Evolutionary conservation across 2,888 invertebrate species (phyloP).

Genomic region (Brachylomia viminalis): DNA sequence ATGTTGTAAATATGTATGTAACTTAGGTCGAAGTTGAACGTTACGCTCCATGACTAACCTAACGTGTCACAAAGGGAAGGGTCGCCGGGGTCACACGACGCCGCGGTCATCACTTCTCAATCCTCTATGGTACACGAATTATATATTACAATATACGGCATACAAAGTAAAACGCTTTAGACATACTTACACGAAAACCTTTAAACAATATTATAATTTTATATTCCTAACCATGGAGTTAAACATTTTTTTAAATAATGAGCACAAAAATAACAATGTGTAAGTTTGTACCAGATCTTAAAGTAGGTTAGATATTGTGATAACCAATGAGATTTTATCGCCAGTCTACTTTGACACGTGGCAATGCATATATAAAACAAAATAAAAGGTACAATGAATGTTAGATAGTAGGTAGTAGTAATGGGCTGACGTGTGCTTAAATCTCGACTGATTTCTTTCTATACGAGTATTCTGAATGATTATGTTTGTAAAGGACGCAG

Average conservation of each 20-base stretch:
- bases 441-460: constrained; percentile 80
- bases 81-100: constrained; percentile 48
- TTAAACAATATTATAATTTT: constrained; percentile 63
- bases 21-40: constrained; percentile 82
- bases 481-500: constrained; percentile 75
- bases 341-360: constrained; percentile 78
- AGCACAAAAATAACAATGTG: constrained; percentile 88
- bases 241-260: constrained; percentile 75
- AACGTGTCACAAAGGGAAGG: constrained; percentile 81
- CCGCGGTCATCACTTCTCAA: constrained; percentile 48
- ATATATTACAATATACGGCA: constrained; percentile 64
- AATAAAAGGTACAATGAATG: constrained; percentile 88
- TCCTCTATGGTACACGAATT: constrained; percentile 63
- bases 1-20: constrained; percentile 88
- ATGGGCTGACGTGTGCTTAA: constrained; percentile 83
- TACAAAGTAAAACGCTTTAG: constrained; percentile 70
- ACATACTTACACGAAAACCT: constrained; percentile 64
- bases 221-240: constrained; percentile 70
- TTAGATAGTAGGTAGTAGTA: constrained; percentile 80
- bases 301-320: constrained; percentile 89
- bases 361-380: constrained; percentile 84
- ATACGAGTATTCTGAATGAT: constrained; percentile 75
- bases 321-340: constrained; percentile 89
- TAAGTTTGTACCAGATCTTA: constrained; percentile 88
- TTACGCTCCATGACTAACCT: constrained; percentile 84